phyloP scores from a whole-genome alignment of 1,140 invertebrate genomes.

The Ips nitidus region DNA sequence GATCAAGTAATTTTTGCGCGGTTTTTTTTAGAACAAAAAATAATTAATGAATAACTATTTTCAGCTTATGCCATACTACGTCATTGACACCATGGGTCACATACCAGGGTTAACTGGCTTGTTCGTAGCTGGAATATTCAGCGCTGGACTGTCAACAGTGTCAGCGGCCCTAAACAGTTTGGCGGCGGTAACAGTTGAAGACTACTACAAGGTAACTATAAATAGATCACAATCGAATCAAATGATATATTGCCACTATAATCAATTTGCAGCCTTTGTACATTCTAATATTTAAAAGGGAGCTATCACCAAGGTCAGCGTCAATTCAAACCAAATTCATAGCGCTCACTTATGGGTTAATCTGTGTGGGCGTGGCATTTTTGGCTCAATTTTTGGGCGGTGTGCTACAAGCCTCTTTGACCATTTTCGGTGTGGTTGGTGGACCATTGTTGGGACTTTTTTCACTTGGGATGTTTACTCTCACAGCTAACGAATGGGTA shows the following conservation, averaged over 20 bases:
- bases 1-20: constrained; percentile 52
- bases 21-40: neutral
- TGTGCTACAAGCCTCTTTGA: constrained; percentile 71
- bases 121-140: constrained; percentile 82
- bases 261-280: constrained; percentile 49
- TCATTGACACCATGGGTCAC: constrained; percentile 71
- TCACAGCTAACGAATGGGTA: constrained; percentile 61
- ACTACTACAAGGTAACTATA: constrained; percentile 65
- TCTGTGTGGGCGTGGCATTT: constrained; percentile 73
- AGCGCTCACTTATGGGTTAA: constrained; percentile 66
- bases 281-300: constrained; percentile 40
- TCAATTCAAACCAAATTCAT: constrained; percentile 61
- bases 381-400: constrained; percentile 72
- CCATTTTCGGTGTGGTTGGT: constrained; percentile 78
- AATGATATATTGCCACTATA: no score
- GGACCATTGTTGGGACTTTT: constrained; percentile 80
- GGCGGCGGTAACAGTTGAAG: constrained; percentile 83
- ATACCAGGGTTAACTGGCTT: constrained; percentile 75
- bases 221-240: neutral
- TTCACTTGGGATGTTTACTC: constrained; percentile 74
- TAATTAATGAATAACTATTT: constrained; percentile 21
- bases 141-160: constrained; percentile 81
- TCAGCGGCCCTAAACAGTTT: constrained; percentile 84
- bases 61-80: constrained; percentile 73
- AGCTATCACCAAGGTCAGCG: constrained; percentile 42